Base-by-base conservation (phyloP, 2,113 vertebrate genomes). In the Agapornis roseicollis region DNA sequence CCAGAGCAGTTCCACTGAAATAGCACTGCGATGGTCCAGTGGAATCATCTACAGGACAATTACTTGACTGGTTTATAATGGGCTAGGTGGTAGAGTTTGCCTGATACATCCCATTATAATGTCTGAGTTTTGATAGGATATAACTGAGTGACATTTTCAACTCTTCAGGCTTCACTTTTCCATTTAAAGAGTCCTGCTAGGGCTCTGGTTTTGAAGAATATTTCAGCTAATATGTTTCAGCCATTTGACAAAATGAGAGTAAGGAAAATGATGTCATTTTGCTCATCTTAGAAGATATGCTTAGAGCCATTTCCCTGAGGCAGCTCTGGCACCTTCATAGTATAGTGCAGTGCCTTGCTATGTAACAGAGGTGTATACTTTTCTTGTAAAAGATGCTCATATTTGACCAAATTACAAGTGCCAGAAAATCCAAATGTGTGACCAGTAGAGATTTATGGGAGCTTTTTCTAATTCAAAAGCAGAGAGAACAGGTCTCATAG, bases 11-110 rank as follows among this genome's bases (percentile, higher is more conserved):
- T 58, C 37, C 39, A 25, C n/a, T 14, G 31, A 37, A 33, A 19
- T 37, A 2, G 2, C 13, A 1, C 60, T 27, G 44, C 0, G 0
- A 2, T 52, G 39, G 19, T 41, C 13, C 13, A 9, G 35, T 16
- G 24, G 31, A 35, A 17, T 72, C 23, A 14, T 53, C 53, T 80
- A 69, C 41, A 55, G 79, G 13, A 7, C 0, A 9, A 31, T 33
- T 55, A 44, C 50, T 37, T 16, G 55, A 46, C 28, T 11, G 17
- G 24, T 84, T 84, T 60, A 31, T 41, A 44, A 42, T 22, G 50
- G n/a, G 39, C 25, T 25, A 25, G 41, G 29, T 55, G n/a, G 33
- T 20, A 23, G 50, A 44, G 56, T 61, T 93, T 80, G 55, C 44
- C 46, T 71, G 63, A 56, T 87, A 50, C 16, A 28, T 50, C 46